phyloP scores from a whole-genome alignment of 92 coral and sea anemone genomes.

The Palythoa grandis region DNA sequence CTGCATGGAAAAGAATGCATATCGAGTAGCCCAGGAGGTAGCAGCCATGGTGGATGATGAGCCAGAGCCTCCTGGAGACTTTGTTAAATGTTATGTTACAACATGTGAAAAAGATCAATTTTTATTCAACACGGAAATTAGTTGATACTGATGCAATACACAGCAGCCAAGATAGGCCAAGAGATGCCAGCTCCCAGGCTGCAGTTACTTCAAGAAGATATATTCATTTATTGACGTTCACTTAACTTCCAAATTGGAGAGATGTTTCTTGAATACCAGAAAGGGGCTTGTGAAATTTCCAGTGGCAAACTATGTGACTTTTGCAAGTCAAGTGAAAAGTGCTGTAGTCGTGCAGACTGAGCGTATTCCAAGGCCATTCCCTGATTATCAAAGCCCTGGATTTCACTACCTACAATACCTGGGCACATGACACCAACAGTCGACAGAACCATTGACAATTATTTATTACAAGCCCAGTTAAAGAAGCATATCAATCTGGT shows the following conservation, averaged over 20 bases:
- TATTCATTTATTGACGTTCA: not conserved
- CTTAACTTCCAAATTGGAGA: slow-evolving; percentile 9
- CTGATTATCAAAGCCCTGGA: slow-evolving; percentile 39
- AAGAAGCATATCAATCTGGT: slow-evolving; percentile 54
- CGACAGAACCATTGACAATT: slow-evolving; percentile 55
- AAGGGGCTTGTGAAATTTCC: slow-evolving; percentile 21
- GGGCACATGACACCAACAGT: slow-evolving; percentile 32
- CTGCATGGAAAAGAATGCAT: slow-evolving; percentile 61
- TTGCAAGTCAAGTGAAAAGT: slow-evolving; percentile 1
- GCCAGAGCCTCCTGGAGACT: slow-evolving; percentile 51
- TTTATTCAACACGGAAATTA: slow-evolving; percentile 10
- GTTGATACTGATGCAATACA: slow-evolving; percentile 48
- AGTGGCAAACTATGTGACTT: not conserved
- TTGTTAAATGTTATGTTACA: slow-evolving; percentile 49
- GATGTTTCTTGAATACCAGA: slow-evolving; percentile 26
- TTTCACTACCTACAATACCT: slow-evolving; percentile 32
- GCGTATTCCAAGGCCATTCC: slow-evolving; percentile 45
- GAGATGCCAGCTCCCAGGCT: slow-evolving; percentile 17
- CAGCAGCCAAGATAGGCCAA: slow-evolving; percentile 58
- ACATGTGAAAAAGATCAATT: slow-evolving; percentile 31
- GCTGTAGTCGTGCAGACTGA: slow-evolving; percentile 36
- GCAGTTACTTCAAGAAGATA: slow-evolving; percentile 16
- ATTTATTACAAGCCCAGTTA: slow-evolving; percentile 40
- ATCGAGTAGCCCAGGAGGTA: slow-evolving; percentile 58
- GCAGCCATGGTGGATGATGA: slow-evolving; percentile 59